Evolutionary conservation across 2,797 vertebrate genomes (phyloP).

Genomic region (Micrastur ruficollis): DNA sequence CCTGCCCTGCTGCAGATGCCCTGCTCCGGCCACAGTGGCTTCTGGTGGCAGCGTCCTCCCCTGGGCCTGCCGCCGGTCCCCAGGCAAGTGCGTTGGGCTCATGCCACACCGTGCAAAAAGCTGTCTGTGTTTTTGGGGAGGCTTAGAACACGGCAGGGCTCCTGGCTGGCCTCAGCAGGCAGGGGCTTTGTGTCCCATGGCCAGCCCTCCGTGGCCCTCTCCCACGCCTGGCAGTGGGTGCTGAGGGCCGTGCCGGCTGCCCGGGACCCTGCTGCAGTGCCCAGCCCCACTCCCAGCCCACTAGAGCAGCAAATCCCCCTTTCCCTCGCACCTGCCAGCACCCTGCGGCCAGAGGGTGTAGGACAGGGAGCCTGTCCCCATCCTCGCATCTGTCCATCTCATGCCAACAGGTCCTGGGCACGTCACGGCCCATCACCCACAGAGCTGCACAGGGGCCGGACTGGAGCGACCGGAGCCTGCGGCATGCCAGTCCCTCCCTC

Average conservation of each 20-base stretch:
- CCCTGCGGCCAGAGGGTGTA: neutral
- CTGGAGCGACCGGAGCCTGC: accelerated
- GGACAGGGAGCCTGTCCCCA: neutral
- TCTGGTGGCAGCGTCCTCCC: neutral
- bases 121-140: neutral
- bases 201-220: neutral
- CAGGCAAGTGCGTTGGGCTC: neutral
- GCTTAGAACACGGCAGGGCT: neutral
- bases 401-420: accelerated
- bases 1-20: neutral
- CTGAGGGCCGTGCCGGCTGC: accelerated
- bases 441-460: accelerated
- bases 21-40: accelerated
- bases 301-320: neutral
- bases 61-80: neutral
- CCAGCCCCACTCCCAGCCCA: neutral
- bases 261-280: neutral
- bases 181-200: neutral
- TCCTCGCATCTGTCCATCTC: accelerated
- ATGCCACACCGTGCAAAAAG: accelerated
- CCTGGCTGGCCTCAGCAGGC: neutral
- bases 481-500: accelerated
- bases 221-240: neutral
- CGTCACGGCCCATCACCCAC: accelerated
- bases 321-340: accelerated